Conservation (phyloP, 2,797 vertebrate species). For the Staurois parvus region DNA sequence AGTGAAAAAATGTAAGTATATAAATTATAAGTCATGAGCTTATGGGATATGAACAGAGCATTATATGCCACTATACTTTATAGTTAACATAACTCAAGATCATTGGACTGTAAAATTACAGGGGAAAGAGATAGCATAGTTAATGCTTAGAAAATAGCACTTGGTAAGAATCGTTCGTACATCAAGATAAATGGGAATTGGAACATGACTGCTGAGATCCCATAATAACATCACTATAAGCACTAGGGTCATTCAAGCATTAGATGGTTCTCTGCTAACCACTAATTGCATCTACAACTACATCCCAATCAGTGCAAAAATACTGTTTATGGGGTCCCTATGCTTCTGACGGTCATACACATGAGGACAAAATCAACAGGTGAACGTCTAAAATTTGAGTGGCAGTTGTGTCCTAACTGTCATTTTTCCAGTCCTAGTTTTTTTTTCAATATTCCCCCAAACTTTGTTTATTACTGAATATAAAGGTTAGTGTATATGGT, state of each 20-base stretch:
- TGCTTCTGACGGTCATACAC: no score
- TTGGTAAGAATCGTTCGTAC: not conserved
- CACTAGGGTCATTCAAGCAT: not conserved
- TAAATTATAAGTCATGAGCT: constrained; percentile 22
- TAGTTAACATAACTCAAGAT: constrained; percentile 19
- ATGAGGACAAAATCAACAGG: no score
- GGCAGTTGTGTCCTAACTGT: no score
- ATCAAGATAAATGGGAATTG: not conserved
- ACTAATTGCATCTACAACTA: no score
- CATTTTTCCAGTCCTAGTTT: no score
- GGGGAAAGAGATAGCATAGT: constrained; percentile 7
- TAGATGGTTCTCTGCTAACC: not conserved
- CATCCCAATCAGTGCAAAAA: no score
- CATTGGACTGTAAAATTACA: constrained; percentile 20
- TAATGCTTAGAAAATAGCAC: not conserved
- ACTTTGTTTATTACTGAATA: no score
- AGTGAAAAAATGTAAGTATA: constrained; percentile 20
- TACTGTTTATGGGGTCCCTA: no score
- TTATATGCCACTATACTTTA: constrained; percentile 1
- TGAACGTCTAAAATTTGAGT: no score
- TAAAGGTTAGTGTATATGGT: no score
- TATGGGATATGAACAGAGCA: constrained; percentile 29
- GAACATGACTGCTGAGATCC: not conserved
- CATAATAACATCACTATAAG: not conserved
- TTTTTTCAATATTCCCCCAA: no score